Percentiles rank a stretch among this genome's conserved stretches.
Conservation (phyloP, 2,888 invertebrate species). For the Scrobipalpa costella region DNA sequence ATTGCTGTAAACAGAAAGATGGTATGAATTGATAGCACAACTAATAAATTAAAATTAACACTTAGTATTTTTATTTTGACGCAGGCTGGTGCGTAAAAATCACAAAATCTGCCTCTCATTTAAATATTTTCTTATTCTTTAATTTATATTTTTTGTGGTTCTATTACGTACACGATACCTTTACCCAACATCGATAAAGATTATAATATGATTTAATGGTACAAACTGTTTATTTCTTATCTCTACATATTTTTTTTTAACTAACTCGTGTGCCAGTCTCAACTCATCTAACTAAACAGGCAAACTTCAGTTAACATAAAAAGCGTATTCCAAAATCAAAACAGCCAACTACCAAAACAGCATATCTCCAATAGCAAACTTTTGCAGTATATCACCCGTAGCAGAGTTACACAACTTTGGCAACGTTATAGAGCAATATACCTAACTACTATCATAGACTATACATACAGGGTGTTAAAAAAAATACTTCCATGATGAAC, state of each 20-base stretch:
- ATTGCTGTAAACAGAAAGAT: constrained; percentile 18
- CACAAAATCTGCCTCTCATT: constrained; percentile 3
- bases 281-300: not conserved
- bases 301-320: not conserved
- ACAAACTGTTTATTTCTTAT: no score
- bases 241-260: no score
- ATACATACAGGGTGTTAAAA: not conserved
- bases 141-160: no score
- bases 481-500: no score
- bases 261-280: no score
- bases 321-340: not conserved
- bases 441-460: not conserved
- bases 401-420: not conserved
- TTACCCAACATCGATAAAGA: no score
- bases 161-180: not conserved
- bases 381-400: not conserved
- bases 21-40: not conserved
- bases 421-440: not conserved
- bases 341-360: not conserved
- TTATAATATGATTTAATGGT: no score
- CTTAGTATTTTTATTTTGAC: not conserved
- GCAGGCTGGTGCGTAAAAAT: constrained; percentile 8
- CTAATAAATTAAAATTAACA: no score
- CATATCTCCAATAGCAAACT: constrained; percentile 13
- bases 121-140: not conserved